Base-by-base conservation (phyloP, 2,113 vertebrate genomes). In the Spilogale gracilis region DNA sequence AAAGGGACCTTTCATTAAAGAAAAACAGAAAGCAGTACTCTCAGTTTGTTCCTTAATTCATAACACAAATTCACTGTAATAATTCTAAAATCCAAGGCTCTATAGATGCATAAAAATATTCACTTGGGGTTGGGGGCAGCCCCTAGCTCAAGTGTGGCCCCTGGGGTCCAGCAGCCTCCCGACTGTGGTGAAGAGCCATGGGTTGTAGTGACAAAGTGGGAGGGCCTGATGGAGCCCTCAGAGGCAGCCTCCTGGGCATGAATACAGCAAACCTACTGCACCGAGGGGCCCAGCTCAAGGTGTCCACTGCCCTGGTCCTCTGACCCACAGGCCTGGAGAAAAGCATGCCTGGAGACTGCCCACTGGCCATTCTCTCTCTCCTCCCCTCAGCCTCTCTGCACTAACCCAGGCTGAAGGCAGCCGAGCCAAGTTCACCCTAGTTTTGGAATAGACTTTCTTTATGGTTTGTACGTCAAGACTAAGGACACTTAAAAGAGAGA, bases 371-470 rank as follows among this genome's bases (percentile, higher is more conserved):
- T 48, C 43, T 74, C 23, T 10, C 23, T 74, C 43, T 74, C 13
- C 43, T 74, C 23, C 23, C 23, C 12, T 74, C 73, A 48, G 73
- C 11, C 73, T 74, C 73, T 48, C 73, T 25, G 45, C 6, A 48
- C 38, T 27, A 48, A 21, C 71, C 43, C 0, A 0, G 71, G 71
- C 12, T 74, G 12, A 74, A 74, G 71, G 43, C 71, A 74, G 43
- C 12, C 5, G 6, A 74, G 43, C 43, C 21, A 45, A 74, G 71
- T 87, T 94, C 56, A 38, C 71, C 20, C 80, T 74, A 23, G 54
- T 80, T 87, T 96, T n/a, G 60, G 88, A 89, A 56, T 16, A 95
- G 67, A 67, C 54, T 52, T 83, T 93, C 58, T 45, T 92, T 79
- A 56, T 7, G 43, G 32, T 93, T 50, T 91, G 9, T 81, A 48